Evolutionary conservation across 2,888 invertebrate genomes (phyloP).

Genomic region (Steinernema carpocapsae): DNA sequence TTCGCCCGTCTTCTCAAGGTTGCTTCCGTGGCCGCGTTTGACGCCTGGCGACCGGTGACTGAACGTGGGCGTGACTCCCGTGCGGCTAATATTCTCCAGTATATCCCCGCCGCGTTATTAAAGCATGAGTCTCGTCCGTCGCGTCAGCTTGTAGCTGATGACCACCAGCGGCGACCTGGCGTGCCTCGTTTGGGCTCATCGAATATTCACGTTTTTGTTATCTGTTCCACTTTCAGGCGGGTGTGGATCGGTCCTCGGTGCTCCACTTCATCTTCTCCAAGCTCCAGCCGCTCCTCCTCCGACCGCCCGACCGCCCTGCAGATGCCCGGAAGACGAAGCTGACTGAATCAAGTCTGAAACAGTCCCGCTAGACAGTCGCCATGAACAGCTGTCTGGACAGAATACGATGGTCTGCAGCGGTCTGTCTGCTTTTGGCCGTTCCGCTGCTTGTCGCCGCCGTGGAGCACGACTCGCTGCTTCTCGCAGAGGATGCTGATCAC

Average conservation of each 20-base stretch:
- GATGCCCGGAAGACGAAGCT: not conserved
- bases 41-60: too few species aligned
- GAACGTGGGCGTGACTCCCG: too few species aligned
- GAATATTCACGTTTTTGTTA: not conserved
- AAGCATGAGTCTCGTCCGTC: too few species aligned
- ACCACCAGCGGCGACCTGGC: too few species aligned
- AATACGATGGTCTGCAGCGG: conserved; percentile 23
- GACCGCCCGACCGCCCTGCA: conserved; percentile 5
- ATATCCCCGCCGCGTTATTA: too few species aligned
- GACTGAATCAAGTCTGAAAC: not conserved
- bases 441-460: conserved; percentile 17
- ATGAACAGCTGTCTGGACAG: conserved; percentile 32
- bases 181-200: not conserved
- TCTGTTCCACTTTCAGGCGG: conserved; percentile 11
- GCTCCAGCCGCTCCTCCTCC: not conserved
- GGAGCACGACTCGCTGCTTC: conserved; percentile 45
- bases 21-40: too few species aligned
- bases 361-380: not conserved
- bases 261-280: not conserved
- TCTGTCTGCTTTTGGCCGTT: conserved; percentile 9
- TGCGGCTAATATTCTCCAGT: too few species aligned
- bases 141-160: too few species aligned
- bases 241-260: conserved; percentile 21
- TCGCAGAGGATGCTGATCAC: conserved; percentile 37
- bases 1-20: too few species aligned